Conservation (phyloP, 1,140 invertebrate species). For the Polypedilum pembai region DNA sequence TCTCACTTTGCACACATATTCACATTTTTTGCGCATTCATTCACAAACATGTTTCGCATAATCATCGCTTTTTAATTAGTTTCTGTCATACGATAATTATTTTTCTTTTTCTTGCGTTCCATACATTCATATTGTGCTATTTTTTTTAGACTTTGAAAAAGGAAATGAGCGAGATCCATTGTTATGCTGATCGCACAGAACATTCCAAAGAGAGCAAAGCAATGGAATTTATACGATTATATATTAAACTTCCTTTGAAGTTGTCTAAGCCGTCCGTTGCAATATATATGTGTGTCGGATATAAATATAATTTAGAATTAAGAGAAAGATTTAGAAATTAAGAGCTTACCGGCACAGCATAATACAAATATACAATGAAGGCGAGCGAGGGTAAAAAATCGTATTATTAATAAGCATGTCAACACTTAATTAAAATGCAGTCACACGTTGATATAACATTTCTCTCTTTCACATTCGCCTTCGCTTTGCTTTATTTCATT, state of each 20-base stretch:
- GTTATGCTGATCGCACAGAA: not conserved
- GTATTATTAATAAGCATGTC: slow-evolving; percentile 8
- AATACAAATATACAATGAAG: not conserved
- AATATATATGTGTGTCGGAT: too few species aligned
- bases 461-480: not conserved
- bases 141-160: not conserved
- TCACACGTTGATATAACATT: not conserved
- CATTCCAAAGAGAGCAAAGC: too few species aligned
- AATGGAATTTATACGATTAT: not conserved
- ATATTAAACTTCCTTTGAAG: not conserved
- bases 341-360: not conserved
- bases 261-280: not conserved
- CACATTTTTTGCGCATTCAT: not conserved
- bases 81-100: slow-evolving; percentile 15
- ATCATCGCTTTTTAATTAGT: slow-evolving; percentile 28
- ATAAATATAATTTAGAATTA: too few species aligned
- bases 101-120: not conserved
- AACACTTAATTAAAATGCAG: slow-evolving; percentile 12
- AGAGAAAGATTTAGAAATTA: too few species aligned
- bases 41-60: slow-evolving; percentile 3
- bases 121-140: slow-evolving; percentile 13
- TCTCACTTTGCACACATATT: not conserved
- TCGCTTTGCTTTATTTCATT: not conserved
- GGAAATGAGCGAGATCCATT: not conserved
- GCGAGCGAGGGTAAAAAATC: too few species aligned